Evolutionary conservation across 1,140 invertebrate genomes (phyloP).

Genomic region (Hermatobates lingyangjiaoensis): DNA sequence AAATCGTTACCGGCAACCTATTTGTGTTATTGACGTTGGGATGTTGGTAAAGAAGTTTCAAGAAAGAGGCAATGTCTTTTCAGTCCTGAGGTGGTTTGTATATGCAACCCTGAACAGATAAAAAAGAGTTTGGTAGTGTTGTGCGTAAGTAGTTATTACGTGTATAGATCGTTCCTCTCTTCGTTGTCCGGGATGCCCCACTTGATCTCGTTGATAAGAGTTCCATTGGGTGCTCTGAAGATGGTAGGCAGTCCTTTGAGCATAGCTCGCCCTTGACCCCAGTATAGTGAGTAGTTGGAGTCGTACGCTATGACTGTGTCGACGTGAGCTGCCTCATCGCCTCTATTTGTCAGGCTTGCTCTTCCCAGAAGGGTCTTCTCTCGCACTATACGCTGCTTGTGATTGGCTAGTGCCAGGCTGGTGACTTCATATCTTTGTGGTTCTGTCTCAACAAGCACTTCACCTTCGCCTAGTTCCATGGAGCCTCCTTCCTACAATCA

Average conservation of each 20-base stretch:
- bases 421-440: conserved; percentile 51
- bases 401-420: conserved; percentile 37
- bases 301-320: conserved; percentile 49
- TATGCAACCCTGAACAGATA: background rate
- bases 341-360: conserved; percentile 39
- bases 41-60: too few species aligned
- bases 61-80: background rate
- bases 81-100: background rate
- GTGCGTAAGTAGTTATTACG: conserved; percentile 21
- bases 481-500: conserved; percentile 30
- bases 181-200: conserved; percentile 43
- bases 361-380: conserved; percentile 34
- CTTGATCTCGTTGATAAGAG: conserved; percentile 33
- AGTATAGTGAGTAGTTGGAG: conserved; percentile 44
- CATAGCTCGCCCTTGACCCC: conserved; percentile 57
- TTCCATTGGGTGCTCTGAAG: conserved; percentile 37
- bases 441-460: conserved; percentile 57
- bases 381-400: conserved; percentile 31
- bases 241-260: conserved; percentile 49
- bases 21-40: too few species aligned
- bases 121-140: background rate
- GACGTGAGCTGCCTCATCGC: conserved; percentile 28
- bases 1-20: too few species aligned
- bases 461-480: conserved; percentile 36
- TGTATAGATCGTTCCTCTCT: conserved; percentile 33